A percentile compares a stretch with the other conserved stretches of the same genome.
Conservation (phyloP, 2,888 invertebrate species). For the Cephalotes varians region DNA sequence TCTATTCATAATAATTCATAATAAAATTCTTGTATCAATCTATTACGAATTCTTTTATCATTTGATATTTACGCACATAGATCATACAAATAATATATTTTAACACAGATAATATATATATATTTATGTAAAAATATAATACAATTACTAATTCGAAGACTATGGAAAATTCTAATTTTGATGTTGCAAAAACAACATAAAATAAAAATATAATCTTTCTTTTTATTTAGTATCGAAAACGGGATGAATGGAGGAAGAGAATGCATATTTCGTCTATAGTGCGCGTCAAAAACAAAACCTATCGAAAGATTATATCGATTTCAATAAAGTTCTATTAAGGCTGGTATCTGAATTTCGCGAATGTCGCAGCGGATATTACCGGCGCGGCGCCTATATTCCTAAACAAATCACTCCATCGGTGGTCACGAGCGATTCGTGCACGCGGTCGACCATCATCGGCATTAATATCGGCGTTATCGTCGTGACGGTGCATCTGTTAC, state of each 20-base stretch:
- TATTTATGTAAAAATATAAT: slow-evolving; percentile 24
- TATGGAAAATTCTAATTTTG: background rate
- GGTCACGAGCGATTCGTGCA: slow-evolving; percentile 43
- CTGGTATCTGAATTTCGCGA: slow-evolving; percentile 17
- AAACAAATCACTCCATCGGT: slow-evolving; percentile 39
- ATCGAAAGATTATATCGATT: background rate
- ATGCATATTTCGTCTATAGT: background rate
- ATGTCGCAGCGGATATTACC: background rate
- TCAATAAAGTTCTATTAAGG: background rate
- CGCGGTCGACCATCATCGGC: slow-evolving; percentile 34
- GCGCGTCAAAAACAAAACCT: background rate
- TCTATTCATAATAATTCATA: background rate
- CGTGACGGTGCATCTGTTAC: slow-evolving; percentile 65
- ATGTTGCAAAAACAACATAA: background rate
- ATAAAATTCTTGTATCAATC: slow-evolving; percentile 5
- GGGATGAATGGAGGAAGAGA: background rate
- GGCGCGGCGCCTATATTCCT: background rate
- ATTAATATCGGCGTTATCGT: slow-evolving; percentile 69
- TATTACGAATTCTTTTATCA: background rate
- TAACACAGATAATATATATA: no score
- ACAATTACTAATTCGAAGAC: background rate
- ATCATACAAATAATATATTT: no score
- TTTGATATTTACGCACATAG: background rate
- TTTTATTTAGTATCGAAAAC: background rate
- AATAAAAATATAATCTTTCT: background rate